Percentiles rank a stretch among this genome's conserved stretches.
Conservation (phyloP, 2,113 vertebrate species). For the Gadus chalcogrammus region DNA sequence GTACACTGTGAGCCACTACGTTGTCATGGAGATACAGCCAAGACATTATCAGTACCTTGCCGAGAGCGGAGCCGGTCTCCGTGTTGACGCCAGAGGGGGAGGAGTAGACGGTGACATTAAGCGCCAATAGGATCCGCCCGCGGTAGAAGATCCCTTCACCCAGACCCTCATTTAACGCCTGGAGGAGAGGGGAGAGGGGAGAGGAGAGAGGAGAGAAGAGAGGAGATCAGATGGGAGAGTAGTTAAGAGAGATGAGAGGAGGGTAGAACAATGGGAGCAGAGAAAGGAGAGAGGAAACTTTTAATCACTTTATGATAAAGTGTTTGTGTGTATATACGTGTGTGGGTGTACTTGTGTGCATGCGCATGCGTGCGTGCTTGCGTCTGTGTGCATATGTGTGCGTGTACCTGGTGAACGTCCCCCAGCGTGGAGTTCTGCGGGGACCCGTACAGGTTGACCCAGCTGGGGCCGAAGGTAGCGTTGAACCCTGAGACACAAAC, state of each 20-base stretch:
- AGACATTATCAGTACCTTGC: conserved; percentile 37
- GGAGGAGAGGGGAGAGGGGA: background rate
- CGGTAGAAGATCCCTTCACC: conserved; percentile 87
- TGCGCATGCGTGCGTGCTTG: background rate
- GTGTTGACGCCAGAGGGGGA: conserved; percentile 45
- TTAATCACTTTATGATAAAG: background rate
- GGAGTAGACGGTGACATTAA: conserved; percentile 79
- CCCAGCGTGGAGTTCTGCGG: conserved; percentile 79
- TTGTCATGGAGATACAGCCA: background rate
- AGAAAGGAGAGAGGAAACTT: too few species aligned
- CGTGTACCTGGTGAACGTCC: conserved; percentile 76
- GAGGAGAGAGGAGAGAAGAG: background rate
- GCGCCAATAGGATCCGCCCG: conserved; percentile 81
- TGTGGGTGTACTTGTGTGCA: background rate
- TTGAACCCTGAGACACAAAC: conserved; percentile 75
- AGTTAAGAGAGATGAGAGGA: background rate
- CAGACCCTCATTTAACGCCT: conserved; percentile 83
- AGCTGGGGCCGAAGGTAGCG: conserved; percentile 86
- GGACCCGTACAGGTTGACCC: conserved; percentile 91
- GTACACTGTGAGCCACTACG: background rate
- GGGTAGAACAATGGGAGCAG: too few species aligned
- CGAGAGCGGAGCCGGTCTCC: conserved; percentile 61
- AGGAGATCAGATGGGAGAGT: background rate
- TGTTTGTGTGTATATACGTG: too few species aligned
- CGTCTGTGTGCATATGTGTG: background rate